Conservation (phyloP, 2,888 invertebrate genomes). For the Clunio marinus region DNA sequence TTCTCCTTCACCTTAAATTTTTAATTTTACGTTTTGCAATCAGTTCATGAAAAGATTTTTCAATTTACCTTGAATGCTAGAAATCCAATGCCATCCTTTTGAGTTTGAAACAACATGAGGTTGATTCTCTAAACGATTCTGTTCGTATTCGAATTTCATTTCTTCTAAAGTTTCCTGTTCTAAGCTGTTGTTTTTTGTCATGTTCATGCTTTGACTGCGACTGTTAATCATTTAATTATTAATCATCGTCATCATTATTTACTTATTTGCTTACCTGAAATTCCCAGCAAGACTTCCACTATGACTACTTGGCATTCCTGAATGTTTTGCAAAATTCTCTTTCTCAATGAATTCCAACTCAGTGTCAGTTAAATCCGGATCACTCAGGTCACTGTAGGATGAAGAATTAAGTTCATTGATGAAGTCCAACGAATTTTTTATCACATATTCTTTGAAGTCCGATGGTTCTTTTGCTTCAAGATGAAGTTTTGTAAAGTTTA, state of each 20-base stretch:
- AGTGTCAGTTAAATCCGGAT: constrained; percentile 61
- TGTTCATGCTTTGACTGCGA: constrained; percentile 9
- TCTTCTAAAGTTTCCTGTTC: constrained; percentile 44
- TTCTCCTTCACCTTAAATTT: constrained; percentile 48
- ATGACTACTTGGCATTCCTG: not conserved
- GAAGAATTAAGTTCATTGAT: constrained; percentile 60
- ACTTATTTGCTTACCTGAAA: too few species aligned
- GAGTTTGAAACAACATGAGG: constrained; percentile 62
- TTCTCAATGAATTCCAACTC: constrained; percentile 60
- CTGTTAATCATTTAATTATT: too few species aligned
- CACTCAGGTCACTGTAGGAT: constrained; percentile 62
- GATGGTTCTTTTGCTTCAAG: constrained; percentile 62
- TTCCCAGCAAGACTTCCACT: not conserved
- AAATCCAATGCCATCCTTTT: constrained; percentile 81
- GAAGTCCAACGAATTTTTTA: constrained; percentile 60
- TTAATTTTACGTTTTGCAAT: not conserved
- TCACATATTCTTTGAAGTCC: constrained; percentile 46
- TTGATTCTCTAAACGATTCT: constrained; percentile 58
- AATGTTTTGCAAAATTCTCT: constrained; percentile 43
- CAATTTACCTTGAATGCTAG: constrained; percentile 67
- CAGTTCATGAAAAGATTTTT: not conserved
- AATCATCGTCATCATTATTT: too few species aligned
- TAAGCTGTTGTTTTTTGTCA: constrained; percentile 12
- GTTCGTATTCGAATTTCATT: constrained; percentile 56
- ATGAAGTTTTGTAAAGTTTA: constrained; percentile 79